Base-by-base conservation (phyloP, 2,888 invertebrate genomes). In the Xestia rhomboidea region DNA sequence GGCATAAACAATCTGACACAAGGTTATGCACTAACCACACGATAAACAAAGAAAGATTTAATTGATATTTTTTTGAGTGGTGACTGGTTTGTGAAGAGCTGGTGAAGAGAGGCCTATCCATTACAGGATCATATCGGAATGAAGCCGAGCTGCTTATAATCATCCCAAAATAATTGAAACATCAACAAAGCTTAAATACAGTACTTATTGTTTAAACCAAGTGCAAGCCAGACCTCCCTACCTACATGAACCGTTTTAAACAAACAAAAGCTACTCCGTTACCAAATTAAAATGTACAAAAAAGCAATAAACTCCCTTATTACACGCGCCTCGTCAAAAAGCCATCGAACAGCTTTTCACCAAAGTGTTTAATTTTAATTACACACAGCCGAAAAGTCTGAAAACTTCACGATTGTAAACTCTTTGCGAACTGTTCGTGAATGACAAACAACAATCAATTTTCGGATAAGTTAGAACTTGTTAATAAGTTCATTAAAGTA, bases 321-420 rank as follows among this genome's bases (percentile, higher is more conserved):
- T 75, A 77, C 57, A 49, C 57, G 34, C 51, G 30, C 8, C 67
- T 69, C 41, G 75, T 82, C 81, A 69, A 69, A 81, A 84, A 83
- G 44, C 69, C 76, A 78, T 76, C 68, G 75, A 77, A 80, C 86
- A 82, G 79, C 76, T 81, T 88, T 82, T 84, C 82, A 81, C 81
- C 85, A 85, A 90, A 83, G 68, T 76, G 86, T 90, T 90, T 88
- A 87, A 89, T 88, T 90, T 89, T 91, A 89, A 90, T 90, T 88
- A 90, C 85, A 75, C 79, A 88, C 87, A 87, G 82, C 73, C 79
- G 87, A 81, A 89, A 91, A 88, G 89, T 90, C 87, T 87, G 79
- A 76, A 81, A 90, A 89, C 89, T 90, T 89, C 54, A 74, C 82
- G 81, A 87, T 85, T 86, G 85, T 84, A 78, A 80, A 76, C 64